Conservation (phyloP, 2,797 vertebrate species). For the Hephaestus fuliginosus region DNA sequence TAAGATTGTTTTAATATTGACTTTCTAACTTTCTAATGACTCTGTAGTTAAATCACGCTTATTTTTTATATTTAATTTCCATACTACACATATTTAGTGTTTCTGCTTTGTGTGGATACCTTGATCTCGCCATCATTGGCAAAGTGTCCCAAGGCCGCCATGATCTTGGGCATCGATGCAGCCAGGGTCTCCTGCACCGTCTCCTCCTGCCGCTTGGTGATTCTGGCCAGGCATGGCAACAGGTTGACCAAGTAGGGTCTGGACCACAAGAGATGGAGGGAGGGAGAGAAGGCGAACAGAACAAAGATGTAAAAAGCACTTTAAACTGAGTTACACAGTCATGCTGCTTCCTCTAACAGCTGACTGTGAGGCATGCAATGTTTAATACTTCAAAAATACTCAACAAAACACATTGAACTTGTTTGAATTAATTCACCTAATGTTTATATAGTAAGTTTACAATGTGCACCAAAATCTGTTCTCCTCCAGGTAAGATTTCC, state of each 20-base stretch:
- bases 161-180: constrained; percentile 94
- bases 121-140: constrained; percentile 98
- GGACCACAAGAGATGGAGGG: background rate
- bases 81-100: background rate
- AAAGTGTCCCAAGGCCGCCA: constrained; percentile 95
- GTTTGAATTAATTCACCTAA: background rate
- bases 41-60: background rate
- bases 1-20: background rate
- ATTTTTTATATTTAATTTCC: background rate
- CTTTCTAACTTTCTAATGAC: background rate
- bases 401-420: background rate
- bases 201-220: constrained; percentile 94
- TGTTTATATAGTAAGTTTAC: background rate
- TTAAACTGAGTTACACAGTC: background rate
- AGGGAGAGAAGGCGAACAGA: background rate
- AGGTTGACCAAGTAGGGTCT: constrained; percentile 98
- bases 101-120: constrained; percentile 81
- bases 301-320: background rate
- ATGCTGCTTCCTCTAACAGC: background rate
- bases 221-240: constrained; percentile 93
- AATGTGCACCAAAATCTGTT: background rate
- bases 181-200: constrained; percentile 95
- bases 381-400: background rate
- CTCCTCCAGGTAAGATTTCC: background rate
- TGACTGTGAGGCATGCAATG: background rate